Evolutionary conservation across 2,113 vertebrate genomes (phyloP).

Genomic region (Microcebus ravelobensis): DNA sequence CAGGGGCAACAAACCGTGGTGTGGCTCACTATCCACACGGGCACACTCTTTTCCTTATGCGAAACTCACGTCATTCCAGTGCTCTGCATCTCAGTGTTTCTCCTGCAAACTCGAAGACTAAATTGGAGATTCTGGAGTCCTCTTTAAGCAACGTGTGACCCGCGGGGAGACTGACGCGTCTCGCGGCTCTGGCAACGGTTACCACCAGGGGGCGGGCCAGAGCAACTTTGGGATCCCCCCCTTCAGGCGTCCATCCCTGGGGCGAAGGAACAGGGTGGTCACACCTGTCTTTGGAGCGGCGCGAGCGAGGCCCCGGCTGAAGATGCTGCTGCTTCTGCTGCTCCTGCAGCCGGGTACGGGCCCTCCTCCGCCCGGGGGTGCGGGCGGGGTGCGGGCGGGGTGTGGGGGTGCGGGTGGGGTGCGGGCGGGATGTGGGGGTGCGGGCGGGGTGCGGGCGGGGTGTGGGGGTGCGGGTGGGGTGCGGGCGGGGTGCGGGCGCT

Average conservation of each 20-base stretch:
- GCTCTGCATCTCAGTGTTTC: not conserved
- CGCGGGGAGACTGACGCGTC: too few species aligned
- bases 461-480: too few species aligned
- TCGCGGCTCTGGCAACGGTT: not conserved
- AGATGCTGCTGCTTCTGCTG: conserved; percentile 62
- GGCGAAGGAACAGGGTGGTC: rapidly evolving
- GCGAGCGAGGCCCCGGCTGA: not conserved
- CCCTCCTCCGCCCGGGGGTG: not conserved
- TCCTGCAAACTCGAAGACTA: too few species aligned
- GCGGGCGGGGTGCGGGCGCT: not conserved
- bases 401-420: too few species aligned
- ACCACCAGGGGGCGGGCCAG: not conserved
- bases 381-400: not conserved
- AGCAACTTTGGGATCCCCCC: rapidly evolving
- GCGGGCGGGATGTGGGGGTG: too few species aligned
- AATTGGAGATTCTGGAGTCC: not conserved
- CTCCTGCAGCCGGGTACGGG: conserved; percentile 47
- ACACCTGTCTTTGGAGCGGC: not conserved
- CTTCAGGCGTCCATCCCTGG: rapidly evolving
- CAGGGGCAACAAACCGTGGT: not conserved
- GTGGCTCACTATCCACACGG: not conserved
- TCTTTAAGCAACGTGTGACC: not conserved
- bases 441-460: too few species aligned
- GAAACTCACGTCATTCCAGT: not conserved
- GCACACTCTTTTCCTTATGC: not conserved